phyloP scores from a whole-genome alignment of 2,797 vertebrate species.

The Scarus forsteni region DNA sequence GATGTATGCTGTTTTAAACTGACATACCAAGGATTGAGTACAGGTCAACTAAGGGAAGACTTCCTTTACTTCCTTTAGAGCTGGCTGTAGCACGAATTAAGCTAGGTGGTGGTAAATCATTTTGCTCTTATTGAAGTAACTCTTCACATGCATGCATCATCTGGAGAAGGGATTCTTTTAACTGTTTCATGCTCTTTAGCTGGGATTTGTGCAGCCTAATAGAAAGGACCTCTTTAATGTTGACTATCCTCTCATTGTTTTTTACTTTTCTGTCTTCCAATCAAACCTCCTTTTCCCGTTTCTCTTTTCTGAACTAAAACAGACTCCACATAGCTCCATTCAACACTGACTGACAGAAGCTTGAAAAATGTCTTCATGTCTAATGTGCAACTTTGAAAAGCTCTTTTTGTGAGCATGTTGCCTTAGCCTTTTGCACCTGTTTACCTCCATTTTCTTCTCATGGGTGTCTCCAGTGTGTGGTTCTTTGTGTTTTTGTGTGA shows the following conservation, averaged over 20 bases:
- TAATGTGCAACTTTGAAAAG: conserved; percentile 42
- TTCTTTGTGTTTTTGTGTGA: conserved; percentile 23
- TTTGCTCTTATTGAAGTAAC: too few relatives aligned
- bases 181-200: too few relatives aligned
- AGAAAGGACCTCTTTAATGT: conserved; percentile 5
- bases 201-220: too few relatives aligned
- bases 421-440: conserved; percentile 21
- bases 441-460: conserved; percentile 34
- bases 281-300: not conserved
- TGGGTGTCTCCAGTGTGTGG: conserved; percentile 6
- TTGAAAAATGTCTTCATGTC: conserved; percentile 32
- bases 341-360: conserved; percentile 44
- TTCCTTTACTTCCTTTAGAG: too few relatives aligned
- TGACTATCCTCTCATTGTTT: conserved; percentile 12
- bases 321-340: conserved; percentile 15
- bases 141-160: too few relatives aligned
- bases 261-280: conserved; percentile 6
- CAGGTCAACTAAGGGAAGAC: too few relatives aligned
- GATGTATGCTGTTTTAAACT: too few relatives aligned
- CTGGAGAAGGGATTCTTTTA: too few relatives aligned
- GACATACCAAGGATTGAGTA: too few relatives aligned
- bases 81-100: too few relatives aligned
- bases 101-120: too few relatives aligned
- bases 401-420: conserved; percentile 28
- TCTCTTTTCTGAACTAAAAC: conserved; percentile 18